A percentile compares a stretch with the other conserved stretches of the same genome.
Conservation (phyloP, 1,140 invertebrate species). For the Ericerus pela region DNA sequence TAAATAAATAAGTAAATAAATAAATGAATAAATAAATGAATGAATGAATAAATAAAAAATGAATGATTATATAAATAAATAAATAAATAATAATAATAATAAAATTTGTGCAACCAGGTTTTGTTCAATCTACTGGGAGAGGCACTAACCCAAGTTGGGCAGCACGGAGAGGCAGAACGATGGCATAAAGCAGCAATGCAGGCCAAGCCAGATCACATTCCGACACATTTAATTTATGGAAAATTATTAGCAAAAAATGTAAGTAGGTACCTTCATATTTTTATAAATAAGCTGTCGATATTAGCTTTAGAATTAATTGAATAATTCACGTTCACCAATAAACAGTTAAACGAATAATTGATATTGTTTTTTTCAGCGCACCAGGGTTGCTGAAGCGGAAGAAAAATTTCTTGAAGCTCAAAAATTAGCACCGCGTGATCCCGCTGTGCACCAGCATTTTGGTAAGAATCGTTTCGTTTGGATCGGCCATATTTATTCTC, state of each 20-base stretch:
- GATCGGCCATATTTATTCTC: background rate
- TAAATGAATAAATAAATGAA: too few relatives aligned
- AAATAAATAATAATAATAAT: too few relatives aligned
- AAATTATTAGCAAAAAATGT: slow-evolving; percentile 80
- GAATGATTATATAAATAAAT: too few relatives aligned
- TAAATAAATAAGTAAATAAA: too few relatives aligned
- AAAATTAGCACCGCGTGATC: slow-evolving; percentile 63
- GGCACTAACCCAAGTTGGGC: slow-evolving; percentile 35
- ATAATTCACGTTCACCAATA: too few relatives aligned
- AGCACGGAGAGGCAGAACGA: slow-evolving; percentile 39
- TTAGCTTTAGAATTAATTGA: too few relatives aligned
- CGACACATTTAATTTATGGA: slow-evolving; percentile 72
- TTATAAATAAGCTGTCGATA: background rate
- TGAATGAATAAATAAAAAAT: too few relatives aligned
- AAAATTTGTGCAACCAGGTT: slow-evolving; percentile 24
- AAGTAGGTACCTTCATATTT: slow-evolving; percentile 32
- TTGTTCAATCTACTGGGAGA: slow-evolving; percentile 30
- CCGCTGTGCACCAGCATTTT: slow-evolving; percentile 68
- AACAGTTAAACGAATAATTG: too few relatives aligned
- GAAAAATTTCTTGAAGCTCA: slow-evolving; percentile 76
- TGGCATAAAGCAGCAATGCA: slow-evolving; percentile 44
- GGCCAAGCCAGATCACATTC: slow-evolving; percentile 45
- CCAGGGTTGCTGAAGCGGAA: slow-evolving; percentile 66
- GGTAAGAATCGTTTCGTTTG: slow-evolving; percentile 39
- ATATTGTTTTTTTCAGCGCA: slow-evolving; percentile 44